A percentile compares a stretch with the other conserved stretches of the same genome.
Conservation (phyloP, 2,888 invertebrate species). For the Rhagonycha fulva region DNA sequence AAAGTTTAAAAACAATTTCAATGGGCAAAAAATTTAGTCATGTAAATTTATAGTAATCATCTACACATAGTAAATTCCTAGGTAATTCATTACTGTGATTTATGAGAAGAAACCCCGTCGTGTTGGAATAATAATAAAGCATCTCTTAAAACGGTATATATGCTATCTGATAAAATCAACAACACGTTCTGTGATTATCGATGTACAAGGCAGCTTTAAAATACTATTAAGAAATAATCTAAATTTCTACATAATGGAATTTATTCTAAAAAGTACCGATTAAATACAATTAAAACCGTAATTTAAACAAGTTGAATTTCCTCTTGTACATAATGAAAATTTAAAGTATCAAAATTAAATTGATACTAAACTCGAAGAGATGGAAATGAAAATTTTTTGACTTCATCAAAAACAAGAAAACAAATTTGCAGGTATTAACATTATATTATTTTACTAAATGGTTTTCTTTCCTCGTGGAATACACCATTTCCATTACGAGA, state of each 20-base stretch:
- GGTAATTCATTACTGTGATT: background rate
- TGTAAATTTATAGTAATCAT: background rate
- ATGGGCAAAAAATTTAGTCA: background rate
- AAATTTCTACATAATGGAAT: constrained; percentile 12
- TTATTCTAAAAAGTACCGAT: no score
- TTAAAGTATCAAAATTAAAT: no score
- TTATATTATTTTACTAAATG: no score
- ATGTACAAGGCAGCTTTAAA: background rate
- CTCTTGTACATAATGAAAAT: no score
- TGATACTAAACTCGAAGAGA: no score
- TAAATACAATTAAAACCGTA: no score
- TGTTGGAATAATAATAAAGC: background rate
- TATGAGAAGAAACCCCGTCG: background rate
- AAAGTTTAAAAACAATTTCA: background rate
- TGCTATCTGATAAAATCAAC: background rate
- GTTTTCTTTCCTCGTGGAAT: no score
- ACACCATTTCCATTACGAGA: no score
- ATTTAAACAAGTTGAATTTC: no score
- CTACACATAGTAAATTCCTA: background rate
- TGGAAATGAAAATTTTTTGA: no score
- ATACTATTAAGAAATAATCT: constrained; percentile 5
- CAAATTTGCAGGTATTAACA: no score
- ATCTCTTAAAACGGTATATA: background rate
- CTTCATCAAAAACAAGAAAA: no score
- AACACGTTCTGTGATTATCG: background rate